Conservation (phyloP, 2,113 vertebrate species). For the Cavia aperea region DNA sequence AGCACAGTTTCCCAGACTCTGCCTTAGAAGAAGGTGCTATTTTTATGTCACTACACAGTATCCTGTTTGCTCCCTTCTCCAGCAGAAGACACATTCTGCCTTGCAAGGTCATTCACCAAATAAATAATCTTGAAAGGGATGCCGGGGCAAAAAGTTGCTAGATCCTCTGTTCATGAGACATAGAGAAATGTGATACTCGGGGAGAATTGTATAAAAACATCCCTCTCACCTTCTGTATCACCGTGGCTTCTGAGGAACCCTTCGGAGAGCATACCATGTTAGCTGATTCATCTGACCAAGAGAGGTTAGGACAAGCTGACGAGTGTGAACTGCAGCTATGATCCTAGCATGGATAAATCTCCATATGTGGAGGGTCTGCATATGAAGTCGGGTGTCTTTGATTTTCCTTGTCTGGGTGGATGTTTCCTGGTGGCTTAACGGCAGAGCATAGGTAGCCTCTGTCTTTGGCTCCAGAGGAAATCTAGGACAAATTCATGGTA, state of each 20-base stretch:
- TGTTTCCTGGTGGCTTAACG: background rate
- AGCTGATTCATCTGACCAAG: background rate
- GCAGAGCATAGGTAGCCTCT: background rate
- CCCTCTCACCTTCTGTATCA: too few relatives aligned
- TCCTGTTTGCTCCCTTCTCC: background rate
- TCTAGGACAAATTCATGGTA: background rate
- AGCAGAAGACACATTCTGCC: background rate
- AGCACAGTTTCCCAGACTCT: background rate
- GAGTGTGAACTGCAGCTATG: too few relatives aligned
- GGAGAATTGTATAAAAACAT: background rate
- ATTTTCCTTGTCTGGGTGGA: background rate
- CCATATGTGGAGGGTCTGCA: background rate
- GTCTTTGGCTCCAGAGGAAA: background rate
- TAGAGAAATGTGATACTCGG: fast-evolving
- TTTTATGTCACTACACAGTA: background rate
- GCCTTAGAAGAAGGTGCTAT: background rate
- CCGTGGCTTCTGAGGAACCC: background rate
- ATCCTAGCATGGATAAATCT: background rate
- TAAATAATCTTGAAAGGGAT: background rate
- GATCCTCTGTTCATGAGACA: background rate
- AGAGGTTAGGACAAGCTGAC: background rate
- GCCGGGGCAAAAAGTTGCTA: background rate
- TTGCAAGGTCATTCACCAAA: background rate
- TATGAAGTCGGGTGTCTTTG: background rate
- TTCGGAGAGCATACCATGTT: too few relatives aligned